phyloP scores from a whole-genome alignment of 2,113 vertebrate species.

The Pleuronectes platessa region DNA sequence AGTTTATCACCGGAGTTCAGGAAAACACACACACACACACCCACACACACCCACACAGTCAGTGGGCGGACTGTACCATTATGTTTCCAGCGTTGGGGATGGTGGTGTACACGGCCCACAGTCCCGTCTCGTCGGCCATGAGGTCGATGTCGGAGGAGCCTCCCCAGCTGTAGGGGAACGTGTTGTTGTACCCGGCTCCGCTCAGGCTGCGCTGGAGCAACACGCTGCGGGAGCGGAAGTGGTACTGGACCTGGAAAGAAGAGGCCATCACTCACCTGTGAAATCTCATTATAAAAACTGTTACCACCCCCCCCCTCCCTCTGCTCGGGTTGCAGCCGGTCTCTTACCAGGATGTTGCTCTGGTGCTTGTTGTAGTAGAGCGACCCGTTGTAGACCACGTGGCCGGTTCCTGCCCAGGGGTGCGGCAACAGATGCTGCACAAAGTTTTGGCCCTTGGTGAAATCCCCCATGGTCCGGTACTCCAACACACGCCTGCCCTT shows the following conservation, averaged over 20 bases:
- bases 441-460: conserved; percentile 92
- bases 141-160: conserved; percentile 94
- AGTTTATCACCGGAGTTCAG: no score
- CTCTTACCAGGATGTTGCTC: conserved; percentile 79
- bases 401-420: conserved; percentile 85
- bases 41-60: no score
- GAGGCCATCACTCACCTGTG: background rate
- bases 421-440: conserved; percentile 89
- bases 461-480: conserved; percentile 91
- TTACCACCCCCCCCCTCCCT: no score
- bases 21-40: background rate
- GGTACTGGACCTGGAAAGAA: conserved; percentile 81
- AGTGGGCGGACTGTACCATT: conserved; percentile 49
- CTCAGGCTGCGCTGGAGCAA: conserved; percentile 84
- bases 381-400: conserved; percentile 83
- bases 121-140: conserved; percentile 89
- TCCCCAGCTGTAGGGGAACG: conserved; percentile 94
- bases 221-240: conserved; percentile 83
- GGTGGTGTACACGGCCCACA: conserved; percentile 94
- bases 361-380: conserved; percentile 85
- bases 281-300: background rate
- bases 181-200: conserved; percentile 89
- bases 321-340: background rate
- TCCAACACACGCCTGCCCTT: conserved; percentile 91
- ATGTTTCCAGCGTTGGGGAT: conserved; percentile 82